Evolutionary conservation across 2,797 vertebrate genomes (phyloP), one percentile per base, ranked within the genome.

Genomic region (Neoniphon sammara): DNA sequence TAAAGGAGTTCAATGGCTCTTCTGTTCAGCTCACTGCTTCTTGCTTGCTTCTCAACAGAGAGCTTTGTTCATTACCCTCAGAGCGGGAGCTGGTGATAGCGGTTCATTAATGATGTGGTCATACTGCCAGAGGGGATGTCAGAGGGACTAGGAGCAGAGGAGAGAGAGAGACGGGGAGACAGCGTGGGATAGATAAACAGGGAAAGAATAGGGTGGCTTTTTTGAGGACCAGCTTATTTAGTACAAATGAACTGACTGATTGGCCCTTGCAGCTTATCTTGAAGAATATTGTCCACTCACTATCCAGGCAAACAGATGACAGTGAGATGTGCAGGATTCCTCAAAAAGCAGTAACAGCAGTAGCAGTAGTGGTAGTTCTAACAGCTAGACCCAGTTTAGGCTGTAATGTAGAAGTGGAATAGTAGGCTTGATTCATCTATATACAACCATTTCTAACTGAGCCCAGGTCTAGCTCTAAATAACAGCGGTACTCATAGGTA

Each of bases 361-460:
- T 10, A 87, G 75, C 64, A 65, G 63, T 53, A 69, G 62, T 23
- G 76, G 79, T 80, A 7, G 34, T 70, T 86, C 86, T 90, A 91
- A 89, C 75, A 68, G 78, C 87, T 91, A 90, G 89, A 81, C 86
- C 81, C 90, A 88, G 87, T 88, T 86, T 77, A 68, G 77, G 82
- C 64, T 85, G 69, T 63, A 82, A 80, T 74, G 42, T 53, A 68
- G 47, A 80, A 68, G 63, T 78, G 42, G 21, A 31, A 77, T 42
- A 57, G 55, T 25, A 67, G 76, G 64, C 52, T 23, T 34, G 63
- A 82, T 80, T 69, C 73, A 78, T 72, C 83, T 82, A 31, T 80
- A 65, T 14, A 56, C 67, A 89, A 73, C 77, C 72, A 36, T 64
- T 34, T 74, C 73, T 83, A 91, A 92, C 90, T 91, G 89, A 91